Percentiles rank a stretch among this genome's conserved stretches.
These are phyloP conservation scores for Ceratosolen solmsi DNA, from an alignment of 1,140 invertebrate species.

Conservation along the genomic window DNA sequence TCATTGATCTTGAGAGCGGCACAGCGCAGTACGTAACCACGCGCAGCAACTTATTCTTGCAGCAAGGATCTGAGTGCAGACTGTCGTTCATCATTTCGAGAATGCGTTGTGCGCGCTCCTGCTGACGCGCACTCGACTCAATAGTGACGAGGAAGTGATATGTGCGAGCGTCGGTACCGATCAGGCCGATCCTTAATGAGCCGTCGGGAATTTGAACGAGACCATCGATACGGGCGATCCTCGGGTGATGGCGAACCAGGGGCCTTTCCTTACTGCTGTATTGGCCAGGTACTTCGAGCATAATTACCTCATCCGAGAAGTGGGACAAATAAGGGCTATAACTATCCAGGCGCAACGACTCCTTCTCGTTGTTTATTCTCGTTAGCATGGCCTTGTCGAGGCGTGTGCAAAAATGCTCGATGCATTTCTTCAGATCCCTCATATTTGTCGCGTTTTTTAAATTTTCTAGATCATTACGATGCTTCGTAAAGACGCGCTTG, in stretches of 20 bases:
- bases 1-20: constrained; percentile 76
- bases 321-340: constrained; percentile 79
- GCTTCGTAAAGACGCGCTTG: constrained; percentile 3
- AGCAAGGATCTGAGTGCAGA: constrained; percentile 70
- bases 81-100: constrained; percentile 81
- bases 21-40: constrained; percentile 78
- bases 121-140: constrained; percentile 84
- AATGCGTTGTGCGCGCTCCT: constrained; percentile 83
- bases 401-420: background rate
- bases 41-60: constrained; percentile 69
- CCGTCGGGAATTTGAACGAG: constrained; percentile 75
- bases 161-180: constrained; percentile 82
- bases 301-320: constrained; percentile 65
- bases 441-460: background rate
- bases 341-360: constrained; percentile 63
- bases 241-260: constrained; percentile 78
- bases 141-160: constrained; percentile 83
- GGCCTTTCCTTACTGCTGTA: constrained; percentile 78
- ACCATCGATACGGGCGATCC: constrained; percentile 79
- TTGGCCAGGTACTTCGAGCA: constrained; percentile 83
- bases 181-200: constrained; percentile 79
- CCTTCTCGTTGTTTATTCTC: background rate
- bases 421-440: background rate
- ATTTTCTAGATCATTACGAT: background rate
- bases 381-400: background rate